Evolutionary conservation across 2,888 invertebrate genomes (phyloP).

Genomic region (Trisateles emortualis): DNA sequence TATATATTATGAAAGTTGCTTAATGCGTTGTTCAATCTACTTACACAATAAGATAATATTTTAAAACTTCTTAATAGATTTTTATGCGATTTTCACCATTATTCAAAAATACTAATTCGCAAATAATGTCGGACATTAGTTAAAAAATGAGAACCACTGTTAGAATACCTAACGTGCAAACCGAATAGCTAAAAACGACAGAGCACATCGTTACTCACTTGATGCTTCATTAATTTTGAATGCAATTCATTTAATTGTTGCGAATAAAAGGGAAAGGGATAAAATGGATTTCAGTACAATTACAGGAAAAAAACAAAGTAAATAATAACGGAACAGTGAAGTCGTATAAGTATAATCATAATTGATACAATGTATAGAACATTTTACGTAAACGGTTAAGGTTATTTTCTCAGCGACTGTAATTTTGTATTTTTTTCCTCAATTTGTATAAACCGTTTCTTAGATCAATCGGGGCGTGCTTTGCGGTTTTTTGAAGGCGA

Average conservation of each 20-base stretch:
- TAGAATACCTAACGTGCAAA: constrained; percentile 1
- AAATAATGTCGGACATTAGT: neutral
- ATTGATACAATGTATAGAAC: neutral
- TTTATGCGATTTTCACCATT: no score
- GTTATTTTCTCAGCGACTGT: neutral
- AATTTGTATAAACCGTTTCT: constrained; percentile 11
- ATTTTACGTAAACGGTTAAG: neutral
- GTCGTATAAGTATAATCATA: no score
- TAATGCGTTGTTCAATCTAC: no score
- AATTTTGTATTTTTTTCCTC: constrained; percentile 24
- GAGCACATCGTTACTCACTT: constrained; percentile 29
- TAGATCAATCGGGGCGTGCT: constrained; percentile 12
- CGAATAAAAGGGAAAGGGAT: no score
- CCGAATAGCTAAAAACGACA: neutral
- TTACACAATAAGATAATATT: no score
- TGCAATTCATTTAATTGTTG: constrained; percentile 18
- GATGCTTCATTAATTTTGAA: constrained; percentile 35
- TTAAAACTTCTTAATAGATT: no score
- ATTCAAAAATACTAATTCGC: neutral
- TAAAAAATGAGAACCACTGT: no score
- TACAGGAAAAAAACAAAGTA: no score
- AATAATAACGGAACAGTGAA: no score
- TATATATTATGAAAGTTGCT: no score
- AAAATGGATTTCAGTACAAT: no score
- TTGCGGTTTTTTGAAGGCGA: constrained; percentile 30